These are phyloP conservation scores for Tachycineta bicolor DNA, from an alignment of 2,113 vertebrate genomes.

Conservation along the genomic window DNA sequence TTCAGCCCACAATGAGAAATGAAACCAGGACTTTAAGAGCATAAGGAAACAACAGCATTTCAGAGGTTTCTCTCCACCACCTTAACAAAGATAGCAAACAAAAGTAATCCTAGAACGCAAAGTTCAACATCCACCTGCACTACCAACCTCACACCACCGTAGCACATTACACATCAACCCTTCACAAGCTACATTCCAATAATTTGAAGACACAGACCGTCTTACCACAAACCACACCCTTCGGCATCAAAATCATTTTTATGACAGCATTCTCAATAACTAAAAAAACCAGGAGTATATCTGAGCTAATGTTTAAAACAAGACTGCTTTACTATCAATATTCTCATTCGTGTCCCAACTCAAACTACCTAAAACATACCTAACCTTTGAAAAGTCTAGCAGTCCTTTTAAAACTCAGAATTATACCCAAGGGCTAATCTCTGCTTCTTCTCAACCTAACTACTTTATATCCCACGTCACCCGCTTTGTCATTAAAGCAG, in stretches of 20 bases:
- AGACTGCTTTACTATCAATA: neutral
- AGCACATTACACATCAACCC: neutral
- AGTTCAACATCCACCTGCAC: neutral
- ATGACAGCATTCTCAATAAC: accelerated
- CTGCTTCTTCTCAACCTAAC: neutral
- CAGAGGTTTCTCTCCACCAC: neutral
- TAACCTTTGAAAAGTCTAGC: neutral
- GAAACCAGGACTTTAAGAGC: neutral
- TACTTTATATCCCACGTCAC: neutral
- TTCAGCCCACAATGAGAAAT: neutral
- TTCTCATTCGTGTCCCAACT: neutral
- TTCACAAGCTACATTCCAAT: neutral
- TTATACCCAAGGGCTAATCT: neutral
- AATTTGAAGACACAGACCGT: neutral
- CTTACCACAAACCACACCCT: neutral
- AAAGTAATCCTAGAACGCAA: accelerated
- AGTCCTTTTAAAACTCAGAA: neutral
- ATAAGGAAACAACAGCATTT: neutral
- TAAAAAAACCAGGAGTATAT: neutral
- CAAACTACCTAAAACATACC: neutral
- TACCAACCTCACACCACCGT: neutral
- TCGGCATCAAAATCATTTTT: neutral
- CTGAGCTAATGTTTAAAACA: neutral
- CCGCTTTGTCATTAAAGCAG: neutral
- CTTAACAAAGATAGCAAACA: neutral